Evolutionary conservation across 2,113 vertebrate genomes (phyloP), one percentile per base, ranked within the genome.

Genomic region (Zapornia atra): DNA sequence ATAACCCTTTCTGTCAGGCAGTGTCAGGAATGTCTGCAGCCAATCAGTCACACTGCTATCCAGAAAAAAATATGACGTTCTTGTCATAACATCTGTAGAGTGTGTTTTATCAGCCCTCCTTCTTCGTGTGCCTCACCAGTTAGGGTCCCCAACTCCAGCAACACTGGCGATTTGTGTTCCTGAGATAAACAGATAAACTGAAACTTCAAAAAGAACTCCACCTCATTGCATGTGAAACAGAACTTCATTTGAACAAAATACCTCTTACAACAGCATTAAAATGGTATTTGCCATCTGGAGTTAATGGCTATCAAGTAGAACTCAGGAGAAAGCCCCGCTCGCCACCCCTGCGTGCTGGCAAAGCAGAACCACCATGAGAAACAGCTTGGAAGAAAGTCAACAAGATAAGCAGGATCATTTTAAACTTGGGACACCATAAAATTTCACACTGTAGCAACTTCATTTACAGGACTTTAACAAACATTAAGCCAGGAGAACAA

Each of bases 1-100:
- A 97, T 96, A 97, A 97, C 97, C 96, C 88, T 71, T 96, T 95
- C 88, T 94, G 94, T 95, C 97, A 96, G 78, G n/a, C 76, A 86
- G 90, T 86, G 95, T 96, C 96, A 95, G 88, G 86, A 96, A 91
- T 77, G 95, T 77, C 96, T 97, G 85, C 85, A 94, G 91, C 83
- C 46, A 38, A 96, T 96, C 97, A 94, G 95, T 96, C 95, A 97
- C 57, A 75, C 71, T 46, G 22, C 64, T 93, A 90, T 60, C 38
- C 90, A 88, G 68, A 63, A 87, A 93, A 95, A 96, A 77, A 71
- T 65, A 93, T 63, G 78, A 91, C 1, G 0, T 86, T 81, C 91
- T 93, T 94, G 83, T 96, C 92, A 83, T 76, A 96, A 81, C 71
- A 92, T 91, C 81, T 86, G 87, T 44, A 91, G 81, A 11, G 0